Evolutionary conservation across 2,888 invertebrate genomes (phyloP).

Genomic region (Amphipoea oculea): DNA sequence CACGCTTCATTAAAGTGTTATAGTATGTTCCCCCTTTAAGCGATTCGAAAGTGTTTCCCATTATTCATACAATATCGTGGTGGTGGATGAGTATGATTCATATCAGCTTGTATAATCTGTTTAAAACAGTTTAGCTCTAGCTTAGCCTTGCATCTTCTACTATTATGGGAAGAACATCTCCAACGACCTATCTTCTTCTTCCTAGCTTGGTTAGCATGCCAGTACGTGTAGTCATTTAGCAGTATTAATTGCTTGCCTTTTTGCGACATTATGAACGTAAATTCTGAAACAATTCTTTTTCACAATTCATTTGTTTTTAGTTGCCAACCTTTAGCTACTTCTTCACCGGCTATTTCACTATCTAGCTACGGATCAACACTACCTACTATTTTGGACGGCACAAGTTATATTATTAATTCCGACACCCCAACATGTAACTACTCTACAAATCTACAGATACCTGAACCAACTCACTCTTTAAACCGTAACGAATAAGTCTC

Average conservation of each 20-base stretch:
- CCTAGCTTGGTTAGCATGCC: conserved; percentile 37
- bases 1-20: neutral
- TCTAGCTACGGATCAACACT: conserved; percentile 9
- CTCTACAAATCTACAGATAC: neutral
- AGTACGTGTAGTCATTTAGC: conserved; percentile 64
- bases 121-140: conserved; percentile 36
- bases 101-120: conserved; percentile 46
- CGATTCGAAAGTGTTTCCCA: conserved; percentile 46
- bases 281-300: conserved; percentile 45
- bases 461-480: neutral
- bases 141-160: conserved; percentile 54
- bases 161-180: conserved; percentile 54
- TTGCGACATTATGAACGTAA: conserved; percentile 53
- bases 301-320: conserved; percentile 11
- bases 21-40: neutral
- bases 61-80: conserved; percentile 38
- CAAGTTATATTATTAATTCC: conserved; percentile 22
- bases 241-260: conserved; percentile 65
- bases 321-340: neutral
- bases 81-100: conserved; percentile 48
- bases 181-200: conserved; percentile 33
- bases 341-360: neutral
- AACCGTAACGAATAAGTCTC: neutral
- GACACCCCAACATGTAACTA: conserved; percentile 25
- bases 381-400: conserved; percentile 11